Conservation (phyloP, 2,888 invertebrate genomes). For the Catocala fraxini region DNA sequence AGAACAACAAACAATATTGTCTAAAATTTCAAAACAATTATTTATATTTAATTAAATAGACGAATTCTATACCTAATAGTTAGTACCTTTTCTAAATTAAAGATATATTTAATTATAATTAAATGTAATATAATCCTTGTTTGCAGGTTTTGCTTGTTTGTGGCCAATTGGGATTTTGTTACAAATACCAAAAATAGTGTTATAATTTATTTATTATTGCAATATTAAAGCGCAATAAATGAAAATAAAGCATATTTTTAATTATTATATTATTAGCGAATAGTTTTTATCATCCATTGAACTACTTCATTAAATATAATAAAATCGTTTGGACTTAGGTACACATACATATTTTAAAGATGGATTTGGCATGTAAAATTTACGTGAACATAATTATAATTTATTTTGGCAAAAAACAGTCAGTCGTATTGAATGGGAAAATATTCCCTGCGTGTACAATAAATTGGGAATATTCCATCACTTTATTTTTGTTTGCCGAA, state of each 20-base stretch:
- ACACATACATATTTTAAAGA: conserved; percentile 10
- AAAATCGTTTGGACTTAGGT: conserved; percentile 3
- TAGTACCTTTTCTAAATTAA: neutral
- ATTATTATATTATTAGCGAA: neutral
- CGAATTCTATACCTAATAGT: neutral
- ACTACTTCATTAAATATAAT: conserved; percentile 9
- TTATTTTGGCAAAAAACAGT: conserved; percentile 32
- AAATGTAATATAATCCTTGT: too few species aligned
- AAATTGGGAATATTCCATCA: neutral
- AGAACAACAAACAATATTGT: conserved; percentile 24
- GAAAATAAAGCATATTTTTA: neutral
- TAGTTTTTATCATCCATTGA: neutral
- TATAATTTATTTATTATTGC: too few species aligned
- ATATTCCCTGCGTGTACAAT: neutral
- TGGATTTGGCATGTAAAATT: conserved; percentile 42
- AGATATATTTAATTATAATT: too few species aligned
- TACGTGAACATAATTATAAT: conserved; percentile 20
- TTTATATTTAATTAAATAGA: conserved; percentile 11
- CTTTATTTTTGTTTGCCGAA: too few species aligned
- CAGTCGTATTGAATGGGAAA: conserved; percentile 3
- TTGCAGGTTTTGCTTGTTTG: too few species aligned
- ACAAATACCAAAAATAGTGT: too few species aligned
- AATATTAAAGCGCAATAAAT: neutral
- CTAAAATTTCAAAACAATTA: conserved; percentile 9
- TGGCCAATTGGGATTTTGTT: too few species aligned